phyloP scores from a whole-genome alignment of 2,797 vertebrate species.

The Chloroceryle inda region DNA sequence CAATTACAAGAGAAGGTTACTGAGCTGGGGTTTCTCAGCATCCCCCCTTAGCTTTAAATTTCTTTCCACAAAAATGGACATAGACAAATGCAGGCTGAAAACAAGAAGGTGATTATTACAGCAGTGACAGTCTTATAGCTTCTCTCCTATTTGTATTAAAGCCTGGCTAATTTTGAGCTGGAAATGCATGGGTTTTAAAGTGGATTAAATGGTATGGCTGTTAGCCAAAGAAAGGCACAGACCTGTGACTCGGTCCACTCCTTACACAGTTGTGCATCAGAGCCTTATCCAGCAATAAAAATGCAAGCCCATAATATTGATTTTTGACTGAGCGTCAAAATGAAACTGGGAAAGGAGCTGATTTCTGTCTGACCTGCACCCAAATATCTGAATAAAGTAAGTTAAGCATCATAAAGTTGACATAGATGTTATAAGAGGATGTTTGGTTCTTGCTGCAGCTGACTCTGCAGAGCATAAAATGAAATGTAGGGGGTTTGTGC shows the following conservation, averaged over 20 bases:
- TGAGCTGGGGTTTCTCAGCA: neutral
- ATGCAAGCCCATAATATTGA: neutral
- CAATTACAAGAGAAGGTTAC: neutral
- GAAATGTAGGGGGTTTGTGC: neutral
- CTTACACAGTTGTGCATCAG: neutral
- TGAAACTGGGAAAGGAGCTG: neutral
- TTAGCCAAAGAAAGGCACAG: neutral
- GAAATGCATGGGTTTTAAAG: neutral
- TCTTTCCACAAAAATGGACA: neutral
- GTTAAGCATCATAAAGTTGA: conserved; percentile 43
- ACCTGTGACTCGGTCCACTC: neutral
- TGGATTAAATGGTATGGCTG: neutral
- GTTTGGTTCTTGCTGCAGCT: neutral
- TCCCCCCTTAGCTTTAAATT: neutral
- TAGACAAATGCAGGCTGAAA: neutral
- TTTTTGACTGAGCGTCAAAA: conserved; percentile 32
- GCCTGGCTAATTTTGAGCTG: neutral
- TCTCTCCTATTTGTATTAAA: neutral
- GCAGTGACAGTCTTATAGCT: neutral
- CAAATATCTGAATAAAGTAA: neutral
- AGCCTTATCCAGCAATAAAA: neutral
- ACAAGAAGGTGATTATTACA: neutral
- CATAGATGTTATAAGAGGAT: neutral
- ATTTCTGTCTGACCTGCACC: neutral
- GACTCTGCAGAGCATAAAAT: neutral